Conservation (phyloP, 1,140 invertebrate genomes). For the Cyclina sinensis region DNA sequence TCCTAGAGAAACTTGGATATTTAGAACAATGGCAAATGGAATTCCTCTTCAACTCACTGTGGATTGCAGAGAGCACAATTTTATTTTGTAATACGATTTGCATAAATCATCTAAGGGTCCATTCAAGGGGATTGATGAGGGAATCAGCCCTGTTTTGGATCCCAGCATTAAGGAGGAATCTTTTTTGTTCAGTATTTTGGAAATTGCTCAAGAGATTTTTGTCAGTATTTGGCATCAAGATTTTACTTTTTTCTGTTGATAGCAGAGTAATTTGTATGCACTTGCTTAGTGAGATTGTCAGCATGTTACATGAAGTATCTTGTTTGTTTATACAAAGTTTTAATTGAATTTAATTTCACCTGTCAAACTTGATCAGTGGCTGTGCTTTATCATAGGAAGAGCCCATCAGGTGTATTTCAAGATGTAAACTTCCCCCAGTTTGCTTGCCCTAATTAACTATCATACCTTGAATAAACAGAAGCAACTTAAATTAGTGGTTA, state of each 20-base stretch:
- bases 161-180: no score
- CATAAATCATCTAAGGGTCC: background rate
- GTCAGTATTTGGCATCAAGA: no score
- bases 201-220: no score
- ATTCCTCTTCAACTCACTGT: background rate
- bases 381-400: background rate
- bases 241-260: no score
- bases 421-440: background rate
- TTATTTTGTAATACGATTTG: background rate
- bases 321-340: constrained; percentile 3
- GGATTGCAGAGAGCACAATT: background rate
- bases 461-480: constrained; percentile 6
- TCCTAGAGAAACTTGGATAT: background rate
- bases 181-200: no score
- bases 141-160: no score
- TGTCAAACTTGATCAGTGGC: background rate
- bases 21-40: background rate
- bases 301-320: no score
- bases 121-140: no score
- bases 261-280: no score
- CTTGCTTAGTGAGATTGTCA: no score
- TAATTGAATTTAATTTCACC: background rate
- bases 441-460: background rate
- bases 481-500: background rate
- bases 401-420: background rate